Conservation (phyloP, 2,113 vertebrate species). For the Protobothrops flavoviridis region DNA sequence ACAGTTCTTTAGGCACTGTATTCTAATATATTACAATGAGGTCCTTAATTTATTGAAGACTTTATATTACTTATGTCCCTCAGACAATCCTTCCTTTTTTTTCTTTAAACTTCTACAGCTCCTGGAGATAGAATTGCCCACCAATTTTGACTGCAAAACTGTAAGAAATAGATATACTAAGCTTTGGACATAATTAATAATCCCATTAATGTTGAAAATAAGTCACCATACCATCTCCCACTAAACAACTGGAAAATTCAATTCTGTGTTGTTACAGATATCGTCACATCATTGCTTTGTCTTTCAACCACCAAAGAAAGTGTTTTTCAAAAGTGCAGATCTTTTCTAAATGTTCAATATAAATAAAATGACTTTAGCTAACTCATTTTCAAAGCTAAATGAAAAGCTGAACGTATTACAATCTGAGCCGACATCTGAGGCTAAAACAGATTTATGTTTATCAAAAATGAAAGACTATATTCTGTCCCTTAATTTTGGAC, state of each 20-base stretch:
- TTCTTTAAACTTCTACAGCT: not conserved
- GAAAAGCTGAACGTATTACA: not conserved
- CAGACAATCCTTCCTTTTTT: not conserved
- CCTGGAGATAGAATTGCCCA: not conserved
- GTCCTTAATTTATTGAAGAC: not conserved
- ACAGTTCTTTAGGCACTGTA: not conserved
- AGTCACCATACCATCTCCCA: not conserved
- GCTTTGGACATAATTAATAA: not conserved
- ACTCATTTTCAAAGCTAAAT: not conserved
- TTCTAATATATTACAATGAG: not conserved
- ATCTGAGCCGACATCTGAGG: not conserved
- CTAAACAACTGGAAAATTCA: not conserved
- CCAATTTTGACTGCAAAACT: not conserved
- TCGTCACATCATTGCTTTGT: not conserved
- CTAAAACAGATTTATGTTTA: not conserved
- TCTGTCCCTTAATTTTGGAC: slow-evolving; percentile 12
- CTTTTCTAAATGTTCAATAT: not conserved
- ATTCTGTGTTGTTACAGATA: not conserved
- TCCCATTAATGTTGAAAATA: not conserved
- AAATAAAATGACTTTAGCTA: not conserved
- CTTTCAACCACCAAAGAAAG: not conserved
- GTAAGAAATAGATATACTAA: not conserved
- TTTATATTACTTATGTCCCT: not conserved
- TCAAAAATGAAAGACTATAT: slow-evolving; percentile 20
- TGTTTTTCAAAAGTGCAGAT: not conserved